A percentile compares a stretch with the other conserved stretches of the same genome.
phyloP scores from a whole-genome alignment of 2,888 invertebrate species.

The Drosophila meridionalis region DNA sequence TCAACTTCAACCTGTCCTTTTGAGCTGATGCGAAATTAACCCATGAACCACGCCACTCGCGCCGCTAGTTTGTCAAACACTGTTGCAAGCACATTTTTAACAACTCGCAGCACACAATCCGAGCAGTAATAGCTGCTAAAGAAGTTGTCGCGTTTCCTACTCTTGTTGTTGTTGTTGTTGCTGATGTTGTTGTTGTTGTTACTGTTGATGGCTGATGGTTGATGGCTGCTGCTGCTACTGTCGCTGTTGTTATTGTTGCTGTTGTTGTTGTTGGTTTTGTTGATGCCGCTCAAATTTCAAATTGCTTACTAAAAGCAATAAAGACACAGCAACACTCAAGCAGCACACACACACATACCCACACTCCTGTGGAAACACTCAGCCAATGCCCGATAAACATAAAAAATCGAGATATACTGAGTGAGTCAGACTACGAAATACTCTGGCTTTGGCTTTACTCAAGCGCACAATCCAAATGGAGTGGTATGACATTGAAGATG shows the following conservation, averaged over 20 bases:
- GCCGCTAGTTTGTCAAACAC: constrained; percentile 40
- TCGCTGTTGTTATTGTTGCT: constrained; percentile 1
- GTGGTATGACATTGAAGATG: background rate
- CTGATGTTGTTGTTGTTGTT: constrained; percentile 28
- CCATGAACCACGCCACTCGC: constrained; percentile 53
- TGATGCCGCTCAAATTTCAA: constrained; percentile 74
- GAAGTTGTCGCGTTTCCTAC: constrained; percentile 33
- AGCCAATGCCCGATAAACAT: constrained; percentile 54
- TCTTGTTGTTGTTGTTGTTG: constrained; percentile 22
- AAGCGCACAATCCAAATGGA: background rate
- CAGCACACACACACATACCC: constrained; percentile 24
- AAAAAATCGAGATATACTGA: background rate
- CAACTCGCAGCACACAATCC: constrained; percentile 55
- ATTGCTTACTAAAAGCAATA: constrained; percentile 79
- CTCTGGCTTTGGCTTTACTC: background rate
- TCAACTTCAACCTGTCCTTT: constrained; percentile 25
- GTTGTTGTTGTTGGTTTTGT: constrained; percentile 34
- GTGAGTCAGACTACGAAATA: background rate
- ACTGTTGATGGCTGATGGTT: background rate
- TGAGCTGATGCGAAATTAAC: constrained; percentile 67
- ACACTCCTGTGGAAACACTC: constrained; percentile 41
- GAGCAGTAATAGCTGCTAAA: constrained; percentile 31
- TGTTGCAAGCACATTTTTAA: constrained; percentile 65
- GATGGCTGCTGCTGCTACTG: background rate
- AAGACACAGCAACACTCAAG: constrained; percentile 60